A percentile compares a stretch with the other conserved stretches of the same genome.
Evolutionary conservation across 2,113 vertebrate genomes (phyloP).

Genomic region (Zosterops lateralis): DNA sequence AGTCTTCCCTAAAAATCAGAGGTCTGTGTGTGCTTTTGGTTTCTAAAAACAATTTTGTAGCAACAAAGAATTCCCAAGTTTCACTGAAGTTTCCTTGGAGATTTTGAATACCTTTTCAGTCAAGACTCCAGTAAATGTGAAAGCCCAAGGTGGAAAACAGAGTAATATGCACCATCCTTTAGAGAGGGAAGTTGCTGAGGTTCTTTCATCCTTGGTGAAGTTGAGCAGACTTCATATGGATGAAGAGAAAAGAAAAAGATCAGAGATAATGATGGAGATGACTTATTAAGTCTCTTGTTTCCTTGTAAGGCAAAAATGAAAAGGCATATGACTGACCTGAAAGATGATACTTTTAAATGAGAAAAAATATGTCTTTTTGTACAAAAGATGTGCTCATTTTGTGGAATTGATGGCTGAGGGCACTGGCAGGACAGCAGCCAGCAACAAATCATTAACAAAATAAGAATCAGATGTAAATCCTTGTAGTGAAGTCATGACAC

Average conservation of each 20-base stretch:
- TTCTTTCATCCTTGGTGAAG: not conserved
- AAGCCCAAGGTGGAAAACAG: not conserved
- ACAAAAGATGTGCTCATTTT: not conserved
- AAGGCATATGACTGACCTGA: not conserved
- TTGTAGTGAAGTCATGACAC: not conserved
- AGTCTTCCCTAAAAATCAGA: not conserved
- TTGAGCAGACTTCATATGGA: not conserved
- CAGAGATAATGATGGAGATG: not conserved
- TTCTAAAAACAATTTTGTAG: not conserved
- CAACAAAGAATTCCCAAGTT: not conserved
- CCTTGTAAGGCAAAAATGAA: conserved; percentile 29
- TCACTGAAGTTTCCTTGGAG: not conserved
- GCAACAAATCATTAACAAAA: not conserved
- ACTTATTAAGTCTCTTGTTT: not conserved
- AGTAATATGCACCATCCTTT: not conserved
- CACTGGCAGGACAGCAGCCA: not conserved
- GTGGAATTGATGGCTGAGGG: conserved; percentile 1
- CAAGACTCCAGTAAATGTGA: not conserved
- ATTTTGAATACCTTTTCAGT: not conserved
- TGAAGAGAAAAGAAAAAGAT: not conserved
- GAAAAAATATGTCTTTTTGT: not conserved
- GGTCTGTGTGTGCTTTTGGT: not conserved
- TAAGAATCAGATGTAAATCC: conserved; percentile 36
- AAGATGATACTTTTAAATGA: conserved; percentile 9
- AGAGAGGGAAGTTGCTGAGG: not conserved